A percentile compares a stretch with the other conserved stretches of the same genome.
phyloP scores from a whole-genome alignment of 2,797 vertebrate genomes.

The Anniella stebbinsi region DNA sequence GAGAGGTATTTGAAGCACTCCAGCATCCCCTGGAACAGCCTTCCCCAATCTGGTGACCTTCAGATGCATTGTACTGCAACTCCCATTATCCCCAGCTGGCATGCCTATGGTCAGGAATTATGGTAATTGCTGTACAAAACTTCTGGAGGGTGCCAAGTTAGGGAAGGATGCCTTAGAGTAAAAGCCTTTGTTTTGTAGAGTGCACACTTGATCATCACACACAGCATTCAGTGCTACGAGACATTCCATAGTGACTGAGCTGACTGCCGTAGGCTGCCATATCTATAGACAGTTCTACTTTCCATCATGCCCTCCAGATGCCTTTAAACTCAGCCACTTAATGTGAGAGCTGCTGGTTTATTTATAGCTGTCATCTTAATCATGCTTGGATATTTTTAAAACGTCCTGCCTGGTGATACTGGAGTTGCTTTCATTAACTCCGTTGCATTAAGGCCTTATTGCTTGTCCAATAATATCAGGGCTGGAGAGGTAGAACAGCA shows the following conservation, averaged over 20 bases:
- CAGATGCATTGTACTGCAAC: neutral
- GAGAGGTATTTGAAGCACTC: neutral
- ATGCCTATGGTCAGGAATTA: too few species aligned
- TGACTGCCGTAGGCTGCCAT: neutral
- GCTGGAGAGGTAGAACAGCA: constrained; percentile 41
- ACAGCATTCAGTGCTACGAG: neutral
- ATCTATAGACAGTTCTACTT: constrained; percentile 44
- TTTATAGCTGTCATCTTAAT: constrained; percentile 69
- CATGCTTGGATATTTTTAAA: constrained; percentile 53
- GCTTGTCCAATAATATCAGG: constrained; percentile 53
- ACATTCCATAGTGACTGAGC: constrained; percentile 14
- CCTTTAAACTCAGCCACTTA: constrained; percentile 43
- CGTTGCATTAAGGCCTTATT: constrained; percentile 57
- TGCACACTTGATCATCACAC: neutral
- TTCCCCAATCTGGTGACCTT: neutral
- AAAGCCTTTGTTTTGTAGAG: constrained; percentile 7
- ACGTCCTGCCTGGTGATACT: constrained; percentile 41
- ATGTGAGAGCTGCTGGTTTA: constrained; percentile 50
- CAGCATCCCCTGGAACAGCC: neutral
- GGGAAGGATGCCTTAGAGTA: constrained; percentile 56
- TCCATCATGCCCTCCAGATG: constrained; percentile 43
- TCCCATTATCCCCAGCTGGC: too few species aligned
- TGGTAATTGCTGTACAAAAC: neutral
- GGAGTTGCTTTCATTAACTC: constrained; percentile 43
- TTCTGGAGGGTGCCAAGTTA: constrained; percentile 11